phyloP scores from a whole-genome alignment of 2,888 invertebrate genomes.

The Ochlodes sylvanus region DNA sequence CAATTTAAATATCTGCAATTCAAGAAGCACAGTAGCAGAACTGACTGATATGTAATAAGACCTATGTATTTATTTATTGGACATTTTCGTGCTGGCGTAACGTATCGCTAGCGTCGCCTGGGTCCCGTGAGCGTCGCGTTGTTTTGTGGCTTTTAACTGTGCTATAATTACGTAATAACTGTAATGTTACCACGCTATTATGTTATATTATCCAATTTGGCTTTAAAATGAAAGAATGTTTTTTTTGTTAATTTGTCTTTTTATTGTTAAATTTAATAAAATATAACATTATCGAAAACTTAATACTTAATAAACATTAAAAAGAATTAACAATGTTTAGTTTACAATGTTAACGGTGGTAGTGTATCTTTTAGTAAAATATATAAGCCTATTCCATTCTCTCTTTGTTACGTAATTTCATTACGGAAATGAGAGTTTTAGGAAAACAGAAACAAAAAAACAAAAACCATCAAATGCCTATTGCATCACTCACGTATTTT shows the following conservation, averaged over 20 bases:
- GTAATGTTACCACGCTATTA: too few relatives aligned
- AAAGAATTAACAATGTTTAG: slow-evolving; percentile 44
- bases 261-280: slow-evolving; percentile 83
- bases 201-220: too few relatives aligned
- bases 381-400: slow-evolving; percentile 46
- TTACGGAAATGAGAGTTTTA: slow-evolving; percentile 69
- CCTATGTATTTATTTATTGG: too few relatives aligned
- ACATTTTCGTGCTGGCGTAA: too few relatives aligned
- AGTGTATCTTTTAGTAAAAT: slow-evolving; percentile 44
- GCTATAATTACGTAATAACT: too few relatives aligned
- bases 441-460: slow-evolving; percentile 41
- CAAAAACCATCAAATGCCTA: slow-evolving; percentile 58
- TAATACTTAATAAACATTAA: slow-evolving; percentile 63
- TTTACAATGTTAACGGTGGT: slow-evolving; percentile 62
- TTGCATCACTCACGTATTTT: slow-evolving; percentile 62
- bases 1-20: too few relatives aligned
- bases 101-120: too few relatives aligned
- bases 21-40: too few relatives aligned
- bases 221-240: slow-evolving; percentile 23
- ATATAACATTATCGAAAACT: slow-evolving; percentile 77
- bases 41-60: too few relatives aligned
- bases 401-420: slow-evolving; percentile 68
- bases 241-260: slow-evolving; percentile 68
- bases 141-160: too few relatives aligned
- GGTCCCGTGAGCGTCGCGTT: too few relatives aligned